Percentiles rank a stretch among this genome's conserved stretches.
These are phyloP conservation scores for Phoebastria nigripes DNA, from an alignment of 2,797 vertebrate species.

Conservation along the genomic window DNA sequence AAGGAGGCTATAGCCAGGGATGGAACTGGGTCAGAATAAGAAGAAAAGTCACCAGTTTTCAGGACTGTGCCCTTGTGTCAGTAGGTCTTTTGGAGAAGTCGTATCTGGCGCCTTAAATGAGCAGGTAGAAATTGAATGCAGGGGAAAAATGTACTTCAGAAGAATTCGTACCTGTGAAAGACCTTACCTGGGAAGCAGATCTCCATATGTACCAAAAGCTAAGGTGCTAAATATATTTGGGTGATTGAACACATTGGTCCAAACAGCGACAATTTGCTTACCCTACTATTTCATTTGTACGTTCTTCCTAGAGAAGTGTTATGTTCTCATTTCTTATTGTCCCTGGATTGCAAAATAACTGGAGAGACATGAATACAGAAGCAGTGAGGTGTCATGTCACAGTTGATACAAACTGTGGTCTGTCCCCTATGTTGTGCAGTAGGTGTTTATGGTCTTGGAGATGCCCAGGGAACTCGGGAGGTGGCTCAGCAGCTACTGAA, in stretches of 20 bases:
- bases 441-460: background rate
- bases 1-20: background rate
- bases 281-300: background rate
- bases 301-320: background rate
- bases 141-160: background rate
- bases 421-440: background rate
- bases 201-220: background rate
- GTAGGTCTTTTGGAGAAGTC: background rate
- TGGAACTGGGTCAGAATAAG: background rate
- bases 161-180: background rate
- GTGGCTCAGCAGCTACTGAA: background rate
- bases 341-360: background rate
- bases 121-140: background rate
- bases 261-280: fast-evolving
- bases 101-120: background rate
- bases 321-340: background rate
- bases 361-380: background rate
- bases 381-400: background rate
- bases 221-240: background rate
- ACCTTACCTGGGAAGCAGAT: background rate
- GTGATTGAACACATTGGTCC: background rate
- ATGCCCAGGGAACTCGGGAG: background rate
- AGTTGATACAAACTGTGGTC: background rate
- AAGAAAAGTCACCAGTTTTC: background rate
- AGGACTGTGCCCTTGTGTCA: background rate